Evolutionary conservation across 2,113 vertebrate species (phyloP).

Genomic region (Natator depressus): DNA sequence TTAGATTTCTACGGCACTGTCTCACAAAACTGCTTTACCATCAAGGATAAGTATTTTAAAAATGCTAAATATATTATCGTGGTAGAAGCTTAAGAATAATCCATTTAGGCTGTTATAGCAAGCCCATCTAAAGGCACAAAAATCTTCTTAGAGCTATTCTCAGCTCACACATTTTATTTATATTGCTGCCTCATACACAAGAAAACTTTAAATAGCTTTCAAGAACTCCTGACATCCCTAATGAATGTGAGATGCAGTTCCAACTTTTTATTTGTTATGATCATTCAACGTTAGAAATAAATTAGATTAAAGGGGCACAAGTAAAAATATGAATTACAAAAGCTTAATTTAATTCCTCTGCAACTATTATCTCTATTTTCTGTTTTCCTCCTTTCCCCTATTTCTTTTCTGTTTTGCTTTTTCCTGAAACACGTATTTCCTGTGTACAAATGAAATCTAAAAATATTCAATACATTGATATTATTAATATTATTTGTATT

Average conservation of each 20-base stretch:
- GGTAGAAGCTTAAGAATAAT: conserved; percentile 39
- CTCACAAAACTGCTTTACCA: conserved; percentile 10
- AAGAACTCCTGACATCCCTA: conserved; percentile 13
- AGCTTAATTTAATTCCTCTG: not conserved
- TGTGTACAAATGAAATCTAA: not conserved
- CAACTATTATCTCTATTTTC: not conserved
- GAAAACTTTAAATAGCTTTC: conserved; percentile 33
- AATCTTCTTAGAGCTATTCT: conserved; percentile 38
- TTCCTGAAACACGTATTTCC: not conserved
- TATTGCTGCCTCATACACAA: conserved; percentile 41
- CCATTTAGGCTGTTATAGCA: conserved; percentile 34
- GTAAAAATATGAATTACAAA: not conserved
- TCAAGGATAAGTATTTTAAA: conserved; percentile 35
- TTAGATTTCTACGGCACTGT: not conserved
- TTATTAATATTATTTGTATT: not conserved
- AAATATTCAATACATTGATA: not conserved
- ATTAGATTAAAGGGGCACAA: not conserved
- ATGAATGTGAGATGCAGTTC: not conserved
- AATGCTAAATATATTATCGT: conserved; percentile 27
- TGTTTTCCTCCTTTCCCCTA: not conserved
- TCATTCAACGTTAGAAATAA: conserved; percentile 20
- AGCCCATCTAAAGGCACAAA: conserved; percentile 26
- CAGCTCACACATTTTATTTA: conserved; percentile 21
- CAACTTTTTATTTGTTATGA: conserved; percentile 14
- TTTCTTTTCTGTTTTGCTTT: not conserved